Conservation (phyloP, 2,113 vertebrate species). For the Setophaga petechia region DNA sequence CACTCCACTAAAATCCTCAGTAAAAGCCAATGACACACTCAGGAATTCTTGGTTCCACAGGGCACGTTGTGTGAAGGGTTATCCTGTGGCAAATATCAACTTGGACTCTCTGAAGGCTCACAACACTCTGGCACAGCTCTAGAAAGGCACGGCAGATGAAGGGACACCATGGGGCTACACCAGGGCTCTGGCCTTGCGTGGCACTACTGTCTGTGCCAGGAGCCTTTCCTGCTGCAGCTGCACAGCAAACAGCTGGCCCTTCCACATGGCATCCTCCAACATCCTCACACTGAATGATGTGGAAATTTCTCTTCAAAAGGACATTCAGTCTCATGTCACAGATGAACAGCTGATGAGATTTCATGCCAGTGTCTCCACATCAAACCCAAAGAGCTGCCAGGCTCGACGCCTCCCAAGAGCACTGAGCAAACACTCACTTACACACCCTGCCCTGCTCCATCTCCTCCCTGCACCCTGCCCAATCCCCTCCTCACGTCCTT, state of each 20-base stretch:
- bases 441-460: not conserved
- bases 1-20: not conserved
- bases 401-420: not conserved
- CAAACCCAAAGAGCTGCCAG: not conserved
- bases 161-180: too few relatives aligned
- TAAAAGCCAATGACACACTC: not conserved
- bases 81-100: not conserved
- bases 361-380: not conserved
- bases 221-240: not conserved
- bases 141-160: not conserved
- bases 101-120: not conserved
- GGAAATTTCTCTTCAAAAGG: not conserved
- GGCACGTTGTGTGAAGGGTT: accelerated
- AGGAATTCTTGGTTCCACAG: not conserved
- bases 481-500: not conserved
- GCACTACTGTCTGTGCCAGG: not conserved
- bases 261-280: not conserved
- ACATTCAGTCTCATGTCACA: not conserved
- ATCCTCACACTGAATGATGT: accelerated
- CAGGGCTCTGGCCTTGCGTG: not conserved
- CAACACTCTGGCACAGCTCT: not conserved
- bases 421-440: accelerated
- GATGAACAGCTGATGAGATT: not conserved
- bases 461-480: not conserved
- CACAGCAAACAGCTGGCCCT: not conserved